Conservation (phyloP, 1,140 invertebrate species). For the Pseudomyrmex pallidus region DNA sequence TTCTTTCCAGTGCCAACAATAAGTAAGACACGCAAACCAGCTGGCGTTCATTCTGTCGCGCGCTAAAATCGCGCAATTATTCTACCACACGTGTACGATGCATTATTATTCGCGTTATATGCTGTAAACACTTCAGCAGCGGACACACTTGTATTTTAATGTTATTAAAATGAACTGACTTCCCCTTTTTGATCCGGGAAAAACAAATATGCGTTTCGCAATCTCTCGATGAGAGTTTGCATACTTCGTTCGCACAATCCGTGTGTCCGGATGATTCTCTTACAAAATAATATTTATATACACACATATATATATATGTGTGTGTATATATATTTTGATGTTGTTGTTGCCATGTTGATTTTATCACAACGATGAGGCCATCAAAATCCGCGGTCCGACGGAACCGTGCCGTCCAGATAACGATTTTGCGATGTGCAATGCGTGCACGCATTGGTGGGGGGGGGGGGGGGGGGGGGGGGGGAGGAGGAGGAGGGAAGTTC, state of each 20-base stretch:
- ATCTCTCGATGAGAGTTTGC: too few species aligned
- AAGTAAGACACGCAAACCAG: constrained; percentile 60
- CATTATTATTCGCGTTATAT: not conserved
- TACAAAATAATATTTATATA: not conserved
- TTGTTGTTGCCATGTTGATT: not conserved
- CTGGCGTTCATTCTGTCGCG: constrained; percentile 34
- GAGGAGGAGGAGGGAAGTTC: too few species aligned
- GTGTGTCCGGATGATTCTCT: not conserved
- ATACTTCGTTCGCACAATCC: too few species aligned
- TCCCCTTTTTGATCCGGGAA: not conserved
- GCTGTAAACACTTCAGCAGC: not conserved
- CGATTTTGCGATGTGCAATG: constrained; percentile 29
- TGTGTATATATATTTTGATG: not conserved
- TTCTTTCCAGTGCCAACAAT: constrained; percentile 46
- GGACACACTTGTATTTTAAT: not conserved
- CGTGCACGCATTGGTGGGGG: not conserved
- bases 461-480: too few species aligned
- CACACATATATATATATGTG: too few species aligned
- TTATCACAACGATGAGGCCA: constrained; percentile 12
- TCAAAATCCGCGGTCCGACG: constrained; percentile 17
- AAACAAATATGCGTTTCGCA: not conserved
- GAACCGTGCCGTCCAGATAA: constrained; percentile 28
- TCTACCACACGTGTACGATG: not conserved
- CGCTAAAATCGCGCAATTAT: constrained; percentile 6
- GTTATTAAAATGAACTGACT: not conserved